A percentile compares a stretch with the other conserved stretches of the same genome.
phyloP scores from a whole-genome alignment of 2,888 invertebrate genomes.

The Agrochola litura region DNA sequence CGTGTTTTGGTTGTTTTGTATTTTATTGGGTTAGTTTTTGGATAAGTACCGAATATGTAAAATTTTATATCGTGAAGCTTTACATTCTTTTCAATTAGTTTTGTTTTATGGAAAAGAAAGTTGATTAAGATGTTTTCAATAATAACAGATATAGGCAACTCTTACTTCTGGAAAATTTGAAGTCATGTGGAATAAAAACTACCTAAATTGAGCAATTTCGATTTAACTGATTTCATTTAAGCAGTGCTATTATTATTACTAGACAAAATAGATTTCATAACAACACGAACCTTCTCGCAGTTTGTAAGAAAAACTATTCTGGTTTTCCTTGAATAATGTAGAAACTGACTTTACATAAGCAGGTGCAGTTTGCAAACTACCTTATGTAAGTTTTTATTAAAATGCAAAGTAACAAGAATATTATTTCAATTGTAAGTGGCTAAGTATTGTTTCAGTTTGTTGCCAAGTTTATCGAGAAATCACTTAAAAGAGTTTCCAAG shows the following conservation, averaged over 20 bases:
- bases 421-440: conserved; percentile 72
- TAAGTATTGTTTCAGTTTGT: conserved; percentile 80
- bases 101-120: neutral
- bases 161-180: neutral
- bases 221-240: neutral
- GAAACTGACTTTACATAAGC: conserved; percentile 54
- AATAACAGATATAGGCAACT: neutral
- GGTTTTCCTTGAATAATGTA: conserved; percentile 59
- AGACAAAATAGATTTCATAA: conserved; percentile 26
- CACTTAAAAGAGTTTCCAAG: conserved; percentile 81
- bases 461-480: conserved; percentile 81
- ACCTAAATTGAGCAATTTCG: neutral
- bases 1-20: neutral
- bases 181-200: neutral
- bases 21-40: neutral
- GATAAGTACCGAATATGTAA: neutral
- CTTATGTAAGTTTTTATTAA: conserved; percentile 68
- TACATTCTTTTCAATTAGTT: neutral
- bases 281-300: conserved; percentile 18
- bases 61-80: neutral
- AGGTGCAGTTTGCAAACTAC: conserved; percentile 59
- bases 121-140: neutral
- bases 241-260: conserved; percentile 5
- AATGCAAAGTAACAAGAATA: conserved; percentile 70
- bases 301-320: conserved; percentile 49